A percentile compares a stretch with the other conserved stretches of the same genome.
These are phyloP conservation scores for Molossus alvarezi DNA, from an alignment of 2,797 vertebrate species.

Conservation along the genomic window DNA sequence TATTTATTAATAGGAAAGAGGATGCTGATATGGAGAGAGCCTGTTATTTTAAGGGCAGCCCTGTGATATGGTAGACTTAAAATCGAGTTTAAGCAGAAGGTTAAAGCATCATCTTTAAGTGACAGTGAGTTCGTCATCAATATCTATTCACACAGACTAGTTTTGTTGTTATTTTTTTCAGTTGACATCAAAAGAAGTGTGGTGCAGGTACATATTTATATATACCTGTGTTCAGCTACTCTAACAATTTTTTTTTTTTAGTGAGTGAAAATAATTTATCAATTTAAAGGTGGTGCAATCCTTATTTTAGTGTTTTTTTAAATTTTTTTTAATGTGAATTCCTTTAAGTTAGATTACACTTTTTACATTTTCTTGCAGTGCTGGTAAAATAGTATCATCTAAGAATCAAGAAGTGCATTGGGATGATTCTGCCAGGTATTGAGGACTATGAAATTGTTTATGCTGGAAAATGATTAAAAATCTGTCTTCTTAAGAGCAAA, in stretches of 20 bases:
- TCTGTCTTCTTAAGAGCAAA: slow-evolving; percentile 58
- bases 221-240: neutral
- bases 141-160: neutral
- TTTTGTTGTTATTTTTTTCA: slow-evolving; percentile 17
- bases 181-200: neutral
- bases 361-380: slow-evolving; percentile 9
- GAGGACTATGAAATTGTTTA: slow-evolving; percentile 51
- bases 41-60: neutral
- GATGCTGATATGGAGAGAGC: neutral
- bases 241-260: neutral
- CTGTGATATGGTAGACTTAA: neutral
- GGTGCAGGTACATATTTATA: neutral
- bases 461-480: slow-evolving; percentile 55
- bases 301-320: neutral
- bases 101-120: neutral
- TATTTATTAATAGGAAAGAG: neutral
- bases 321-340: neutral
- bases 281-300: neutral
- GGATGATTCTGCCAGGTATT: neutral
- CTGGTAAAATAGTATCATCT: neutral
- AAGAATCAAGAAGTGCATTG: neutral
- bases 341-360: neutral
- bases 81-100: neutral
- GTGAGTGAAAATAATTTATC: neutral
- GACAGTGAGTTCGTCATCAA: neutral